Conservation (phyloP, 1,140 invertebrate genomes). For the Sycophaga agraensis region DNA sequence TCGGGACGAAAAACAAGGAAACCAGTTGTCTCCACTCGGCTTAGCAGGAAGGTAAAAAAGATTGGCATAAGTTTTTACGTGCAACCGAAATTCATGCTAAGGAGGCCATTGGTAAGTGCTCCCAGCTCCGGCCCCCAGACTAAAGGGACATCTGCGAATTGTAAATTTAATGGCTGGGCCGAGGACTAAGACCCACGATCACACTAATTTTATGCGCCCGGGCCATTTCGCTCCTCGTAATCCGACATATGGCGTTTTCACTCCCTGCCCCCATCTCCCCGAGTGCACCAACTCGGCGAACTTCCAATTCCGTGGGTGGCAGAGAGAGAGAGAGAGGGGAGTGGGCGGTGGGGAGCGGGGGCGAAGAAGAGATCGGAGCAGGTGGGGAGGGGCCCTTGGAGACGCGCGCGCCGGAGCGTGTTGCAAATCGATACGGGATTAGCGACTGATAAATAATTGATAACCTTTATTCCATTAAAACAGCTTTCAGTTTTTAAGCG, state of each 20-base stretch:
- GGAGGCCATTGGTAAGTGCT: no score
- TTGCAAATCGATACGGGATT: not conserved
- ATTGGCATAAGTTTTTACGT: no score
- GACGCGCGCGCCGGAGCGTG: not conserved
- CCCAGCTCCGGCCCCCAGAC: no score
- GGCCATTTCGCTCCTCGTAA: constrained; percentile 22
- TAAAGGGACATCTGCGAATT: constrained; percentile 22
- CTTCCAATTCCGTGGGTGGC: not conserved
- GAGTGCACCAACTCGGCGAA: not conserved
- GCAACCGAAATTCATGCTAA: no score
- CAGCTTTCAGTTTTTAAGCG: constrained; percentile 6
- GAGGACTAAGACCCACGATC: constrained; percentile 21
- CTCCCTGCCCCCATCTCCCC: no score
- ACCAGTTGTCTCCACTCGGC: no score
- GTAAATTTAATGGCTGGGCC: constrained; percentile 19
- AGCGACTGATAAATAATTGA: constrained; percentile 18
- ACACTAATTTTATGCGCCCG: constrained; percentile 27
- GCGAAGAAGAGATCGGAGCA: no score
- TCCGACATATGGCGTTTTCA: constrained; percentile 26
- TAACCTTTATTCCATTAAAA: constrained; percentile 6
- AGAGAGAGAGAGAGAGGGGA: constrained; percentile 4
- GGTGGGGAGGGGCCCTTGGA: no score
- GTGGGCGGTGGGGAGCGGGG: no score
- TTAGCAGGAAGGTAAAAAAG: no score
- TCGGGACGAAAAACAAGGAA: no score